Evolutionary conservation across 2,888 invertebrate species (phyloP), one percentile per base, ranked within the genome.

Genomic region (Suillia variegata): DNA sequence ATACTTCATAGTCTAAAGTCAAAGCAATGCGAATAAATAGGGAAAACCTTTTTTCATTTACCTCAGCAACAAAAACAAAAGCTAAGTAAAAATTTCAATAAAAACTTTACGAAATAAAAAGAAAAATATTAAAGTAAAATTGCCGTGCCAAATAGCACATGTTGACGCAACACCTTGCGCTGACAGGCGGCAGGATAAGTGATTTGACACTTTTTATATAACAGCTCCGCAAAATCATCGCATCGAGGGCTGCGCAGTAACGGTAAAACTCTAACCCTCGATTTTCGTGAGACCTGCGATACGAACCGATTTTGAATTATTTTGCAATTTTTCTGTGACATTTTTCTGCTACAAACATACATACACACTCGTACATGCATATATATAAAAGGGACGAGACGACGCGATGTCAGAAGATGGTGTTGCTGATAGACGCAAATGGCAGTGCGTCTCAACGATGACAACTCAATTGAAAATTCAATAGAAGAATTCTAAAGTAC

Each of bases 391-490:
- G 3, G 13, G 38, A 38, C 6, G 38, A 38, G n/a, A 38, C n/a
- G 45, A 18, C n/a, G n/a, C n/a, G 18, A 45, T 18, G 45, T 45
- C 45, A 45, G 45, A n/a, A 38, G 38, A 13, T 13, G 38, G 20
- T 20, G 38, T 38, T 38, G 38, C 6, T 38, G 26, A n/a, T n/a
- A n/a, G n/a, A 6, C 18, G 45, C 45, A 20, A 45, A 18, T 45
- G 42, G 50, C 50, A 38, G 26, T 13, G 45, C n/a, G 53, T 31
- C 18, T 18, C 51, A 18, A 24, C 48, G 56, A 45, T 56, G 60
- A 54, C 60, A 57, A 54, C 56, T 56, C 56, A 61, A 61, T 54
- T 61, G 54, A 54, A 56, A 61, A 61, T 56, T 56, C 56, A 56
- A 54, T 26, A 45, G 45, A 13, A 45, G 38, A n/a, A n/a, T n/a